Evolutionary conservation across 2,797 vertebrate species (phyloP).

Genomic region (Simalia tracyae): DNA sequence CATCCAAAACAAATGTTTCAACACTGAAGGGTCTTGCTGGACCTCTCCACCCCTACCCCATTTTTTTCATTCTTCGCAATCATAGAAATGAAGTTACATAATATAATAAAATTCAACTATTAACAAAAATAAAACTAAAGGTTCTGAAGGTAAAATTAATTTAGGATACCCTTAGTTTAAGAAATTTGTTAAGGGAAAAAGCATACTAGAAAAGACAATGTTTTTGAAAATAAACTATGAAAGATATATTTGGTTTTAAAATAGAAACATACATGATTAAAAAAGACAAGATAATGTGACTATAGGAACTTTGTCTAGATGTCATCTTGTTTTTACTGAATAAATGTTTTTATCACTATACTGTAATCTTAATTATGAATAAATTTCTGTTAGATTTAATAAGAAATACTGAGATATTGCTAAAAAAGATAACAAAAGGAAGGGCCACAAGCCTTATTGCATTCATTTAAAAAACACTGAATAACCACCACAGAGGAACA

Average conservation of each 20-base stretch:
- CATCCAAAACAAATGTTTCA: neutral
- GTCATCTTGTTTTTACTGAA: neutral
- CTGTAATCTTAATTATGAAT: neutral
- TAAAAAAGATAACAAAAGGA: neutral
- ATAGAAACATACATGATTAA: neutral
- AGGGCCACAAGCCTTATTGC: neutral
- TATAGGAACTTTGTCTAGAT: neutral
- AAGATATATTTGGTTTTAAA: neutral
- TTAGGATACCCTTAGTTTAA: neutral
- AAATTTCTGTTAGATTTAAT: neutral
- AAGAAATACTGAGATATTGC: neutral
- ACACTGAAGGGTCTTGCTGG: no score
- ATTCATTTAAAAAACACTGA: conserved; percentile 12
- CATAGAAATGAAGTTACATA: neutral
- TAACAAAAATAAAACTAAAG: neutral
- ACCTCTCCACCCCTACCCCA: neutral
- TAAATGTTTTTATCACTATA: neutral
- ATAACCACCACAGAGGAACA: neutral
- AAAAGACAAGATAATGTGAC: neutral
- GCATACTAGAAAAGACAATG: neutral
- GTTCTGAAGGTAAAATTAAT: neutral
- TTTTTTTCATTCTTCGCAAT: neutral
- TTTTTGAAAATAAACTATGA: neutral
- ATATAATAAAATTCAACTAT: neutral
- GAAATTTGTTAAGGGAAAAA: neutral